phyloP scores from a whole-genome alignment of 2,113 vertebrate species.

The Indicator maculatus region DNA sequence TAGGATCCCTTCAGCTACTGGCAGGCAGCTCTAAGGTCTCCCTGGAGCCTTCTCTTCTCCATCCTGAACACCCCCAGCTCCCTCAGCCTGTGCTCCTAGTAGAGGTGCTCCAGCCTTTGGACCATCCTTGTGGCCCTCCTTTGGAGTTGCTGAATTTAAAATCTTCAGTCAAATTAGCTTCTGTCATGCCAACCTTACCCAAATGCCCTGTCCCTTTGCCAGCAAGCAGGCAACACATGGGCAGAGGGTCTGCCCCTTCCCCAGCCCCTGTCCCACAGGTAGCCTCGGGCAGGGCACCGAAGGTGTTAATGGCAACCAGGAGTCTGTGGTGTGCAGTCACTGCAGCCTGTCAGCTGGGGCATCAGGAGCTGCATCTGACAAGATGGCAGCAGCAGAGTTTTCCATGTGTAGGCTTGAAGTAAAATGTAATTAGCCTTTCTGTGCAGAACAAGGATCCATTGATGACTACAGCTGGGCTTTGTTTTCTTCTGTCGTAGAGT shows the following conservation, averaged over 20 bases:
- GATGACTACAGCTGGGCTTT: constrained; percentile 89
- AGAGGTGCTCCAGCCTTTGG: no score
- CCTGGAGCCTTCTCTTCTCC: no score
- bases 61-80: no score
- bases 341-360: constrained; percentile 73
- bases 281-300: neutral
- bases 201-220: neutral
- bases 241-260: neutral
- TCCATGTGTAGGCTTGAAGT: constrained; percentile 88
- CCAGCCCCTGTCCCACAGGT: neutral
- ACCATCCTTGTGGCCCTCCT: no score
- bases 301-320: constrained; percentile 47
- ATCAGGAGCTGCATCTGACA: constrained; percentile 71
- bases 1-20: no score
- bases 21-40: no score
- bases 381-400: constrained; percentile 81
- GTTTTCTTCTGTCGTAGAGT: constrained; percentile 81
- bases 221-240: neutral
- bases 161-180: neutral
- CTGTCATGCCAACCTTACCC: neutral
- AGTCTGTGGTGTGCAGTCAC: constrained; percentile 30
- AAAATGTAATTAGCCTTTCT: constrained; percentile 89
- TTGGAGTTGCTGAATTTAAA: neutral
- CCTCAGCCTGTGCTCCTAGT: no score
- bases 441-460: constrained; percentile 88